Base-by-base conservation (phyloP, 1,140 invertebrate genomes). In the Achroia grisella region DNA sequence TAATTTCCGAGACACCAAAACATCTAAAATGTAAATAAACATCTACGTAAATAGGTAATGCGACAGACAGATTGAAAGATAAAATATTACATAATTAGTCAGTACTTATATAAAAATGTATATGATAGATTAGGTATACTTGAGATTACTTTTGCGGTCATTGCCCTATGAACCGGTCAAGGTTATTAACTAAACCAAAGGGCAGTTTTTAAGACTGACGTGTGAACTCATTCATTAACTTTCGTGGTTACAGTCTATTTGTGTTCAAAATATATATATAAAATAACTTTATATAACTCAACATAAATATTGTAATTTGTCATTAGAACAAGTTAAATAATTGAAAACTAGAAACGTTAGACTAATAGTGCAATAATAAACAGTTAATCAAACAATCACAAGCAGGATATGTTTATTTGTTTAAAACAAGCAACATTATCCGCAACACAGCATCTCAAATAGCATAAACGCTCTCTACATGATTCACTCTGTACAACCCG, bases 81-180 rank as follows among this genome's bases (percentile, higher is more conserved):
- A n/a, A 2, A 15, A 37, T n/a, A 17, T 2, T 37, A 14, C 12
- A 17, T 17, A 15, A 9, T 17, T 17, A 8, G 9, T 8, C 4
- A 37, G 17, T 35, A 35, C 32, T 12, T 33, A 29, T 31, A 34
- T 43, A 15, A 29, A n/a, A n/a, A n/a, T n/a, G n/a, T n/a, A 23
- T 23, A 6, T 23, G 6, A 23, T 23, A 23, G 2, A 23, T 32
- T 33, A 30, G 46, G 46, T 37, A 44, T 51, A 40, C 10, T 17
- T 14, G n/a, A 11, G 32, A 8, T 17, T 15, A 36, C 32, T 33
- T 47, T 47, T 48, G 48, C 51, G 73, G 71, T 80, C 76, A 66
- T 60, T 64, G 74, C 52, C 71, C 73, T 59, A 46, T 56, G 57
- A 57, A 52, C 58, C 55, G 61, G 64, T 74, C 76, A 77, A 80